Conservation (phyloP, 92 coral and sea anemone genomes). For the Palythoa grandis region DNA sequence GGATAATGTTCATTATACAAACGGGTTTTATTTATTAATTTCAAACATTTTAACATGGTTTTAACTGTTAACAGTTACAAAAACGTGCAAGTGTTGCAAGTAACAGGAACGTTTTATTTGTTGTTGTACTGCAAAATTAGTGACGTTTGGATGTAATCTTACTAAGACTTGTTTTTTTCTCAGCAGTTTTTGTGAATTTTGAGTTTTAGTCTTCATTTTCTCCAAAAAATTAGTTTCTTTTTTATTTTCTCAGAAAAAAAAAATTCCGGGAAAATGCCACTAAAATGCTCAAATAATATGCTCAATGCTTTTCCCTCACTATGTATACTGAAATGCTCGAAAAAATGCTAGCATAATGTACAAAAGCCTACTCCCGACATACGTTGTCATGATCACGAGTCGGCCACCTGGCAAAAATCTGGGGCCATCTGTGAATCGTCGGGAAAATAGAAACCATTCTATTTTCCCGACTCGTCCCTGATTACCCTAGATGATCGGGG, state of each 20-base stretch:
- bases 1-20: background rate
- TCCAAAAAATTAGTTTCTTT: background rate
- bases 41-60: background rate
- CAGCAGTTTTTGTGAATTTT: background rate
- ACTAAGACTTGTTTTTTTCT: background rate
- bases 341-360: background rate
- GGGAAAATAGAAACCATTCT: no score
- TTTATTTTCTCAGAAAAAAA: background rate
- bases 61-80: background rate
- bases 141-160: conserved; percentile 1
- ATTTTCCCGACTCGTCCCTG: no score
- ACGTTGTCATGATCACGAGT: no score
- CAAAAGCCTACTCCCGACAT: background rate
- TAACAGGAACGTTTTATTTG: background rate
- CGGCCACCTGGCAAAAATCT: no score
- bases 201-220: background rate
- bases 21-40: background rate
- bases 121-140: background rate
- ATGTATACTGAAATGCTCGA: background rate
- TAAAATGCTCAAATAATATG: background rate
- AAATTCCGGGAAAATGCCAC: background rate
- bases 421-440: no score
- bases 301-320: background rate
- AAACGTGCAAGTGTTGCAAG: background rate
- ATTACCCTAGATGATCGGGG: no score